A percentile compares a stretch with the other conserved stretches of the same genome.
Evolutionary conservation across 53 echinoderm and acorn worm genomes (phyloP).

Genomic region (Echinarachnius parma): DNA sequence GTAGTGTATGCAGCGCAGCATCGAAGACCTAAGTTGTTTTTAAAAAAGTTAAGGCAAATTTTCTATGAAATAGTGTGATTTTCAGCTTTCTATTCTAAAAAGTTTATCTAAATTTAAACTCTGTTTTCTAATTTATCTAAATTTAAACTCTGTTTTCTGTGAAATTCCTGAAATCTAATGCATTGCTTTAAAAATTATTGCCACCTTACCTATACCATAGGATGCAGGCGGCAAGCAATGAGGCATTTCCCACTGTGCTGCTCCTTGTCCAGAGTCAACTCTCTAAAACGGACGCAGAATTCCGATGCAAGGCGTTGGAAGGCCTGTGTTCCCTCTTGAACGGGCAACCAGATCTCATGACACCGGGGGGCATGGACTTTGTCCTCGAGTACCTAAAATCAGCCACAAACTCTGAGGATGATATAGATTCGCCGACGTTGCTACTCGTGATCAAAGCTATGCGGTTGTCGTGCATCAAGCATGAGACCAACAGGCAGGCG

Average conservation of each 20-base stretch:
- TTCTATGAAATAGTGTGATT: no score
- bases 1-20: no score
- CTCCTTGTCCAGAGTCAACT: slow-evolving; percentile 53
- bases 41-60: no score
- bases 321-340: slow-evolving; percentile 63
- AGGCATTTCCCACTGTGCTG: slow-evolving; percentile 73
- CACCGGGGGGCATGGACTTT: slow-evolving; percentile 53
- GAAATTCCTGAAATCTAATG: no score
- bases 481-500: slow-evolving; percentile 77
- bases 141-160: no score
- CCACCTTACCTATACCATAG: no score
- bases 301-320: slow-evolving; percentile 40
- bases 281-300: slow-evolving; percentile 26
- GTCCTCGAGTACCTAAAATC: slow-evolving; percentile 31
- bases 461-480: slow-evolving; percentile 80
- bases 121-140: no score
- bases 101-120: no score
- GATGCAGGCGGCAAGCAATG: slow-evolving; percentile 70
- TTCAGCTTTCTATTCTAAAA: no score
- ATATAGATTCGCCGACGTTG: background rate
- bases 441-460: slow-evolving; percentile 45
- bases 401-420: background rate
- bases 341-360: slow-evolving; percentile 90
- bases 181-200: no score
- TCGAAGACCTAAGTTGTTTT: no score